Conservation (phyloP, 30 jellyfish, hydroid and myxozoan genomes). For the Aurelia coerulea region DNA sequence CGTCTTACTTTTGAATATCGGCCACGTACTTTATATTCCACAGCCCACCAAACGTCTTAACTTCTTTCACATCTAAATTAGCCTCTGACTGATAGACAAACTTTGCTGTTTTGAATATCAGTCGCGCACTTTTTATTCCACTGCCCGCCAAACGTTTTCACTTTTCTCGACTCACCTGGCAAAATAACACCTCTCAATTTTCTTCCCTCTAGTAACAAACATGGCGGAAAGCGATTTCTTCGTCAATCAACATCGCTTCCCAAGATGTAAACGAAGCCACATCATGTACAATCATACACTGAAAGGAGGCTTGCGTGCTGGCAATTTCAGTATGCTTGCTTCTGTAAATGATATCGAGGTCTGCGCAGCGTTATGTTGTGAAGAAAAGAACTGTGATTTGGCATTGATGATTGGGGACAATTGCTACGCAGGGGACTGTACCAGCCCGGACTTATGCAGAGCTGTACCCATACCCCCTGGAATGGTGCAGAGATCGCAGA, state of each 20-base stretch:
- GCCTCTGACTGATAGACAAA: too few relatives aligned
- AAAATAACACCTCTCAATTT: not conserved
- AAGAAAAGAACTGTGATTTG: conserved; percentile 95
- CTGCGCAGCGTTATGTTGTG: conserved; percentile 98
- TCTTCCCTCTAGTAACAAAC: conserved; percentile 77
- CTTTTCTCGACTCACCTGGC: too few relatives aligned
- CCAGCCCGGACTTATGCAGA: conserved; percentile 95
- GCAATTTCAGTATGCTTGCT: conserved; percentile 97
- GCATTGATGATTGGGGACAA: conserved; percentile 97
- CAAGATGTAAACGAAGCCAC: conserved; percentile 95
- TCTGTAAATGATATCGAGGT: conserved; percentile 98
- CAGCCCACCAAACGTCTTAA: too few relatives aligned
- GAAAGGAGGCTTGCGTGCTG: conserved; percentile 98
- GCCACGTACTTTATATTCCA: too few relatives aligned
- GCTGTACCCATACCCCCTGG: conserved; percentile 99
- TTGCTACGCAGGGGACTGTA: conserved; percentile 98
- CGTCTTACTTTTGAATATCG: too few relatives aligned
- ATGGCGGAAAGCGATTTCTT: conserved; percentile 99
- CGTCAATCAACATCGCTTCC: conserved; percentile 90
- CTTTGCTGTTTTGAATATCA: too few relatives aligned
- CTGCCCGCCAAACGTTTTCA: too few relatives aligned
- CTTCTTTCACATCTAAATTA: too few relatives aligned
- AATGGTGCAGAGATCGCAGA: conserved; percentile 93
- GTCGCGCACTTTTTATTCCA: too few relatives aligned
- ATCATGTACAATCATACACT: conserved; percentile 97